Evolutionary conservation across 2,797 vertebrate species (phyloP).

Genomic region (Cynopterus sphinx): DNA sequence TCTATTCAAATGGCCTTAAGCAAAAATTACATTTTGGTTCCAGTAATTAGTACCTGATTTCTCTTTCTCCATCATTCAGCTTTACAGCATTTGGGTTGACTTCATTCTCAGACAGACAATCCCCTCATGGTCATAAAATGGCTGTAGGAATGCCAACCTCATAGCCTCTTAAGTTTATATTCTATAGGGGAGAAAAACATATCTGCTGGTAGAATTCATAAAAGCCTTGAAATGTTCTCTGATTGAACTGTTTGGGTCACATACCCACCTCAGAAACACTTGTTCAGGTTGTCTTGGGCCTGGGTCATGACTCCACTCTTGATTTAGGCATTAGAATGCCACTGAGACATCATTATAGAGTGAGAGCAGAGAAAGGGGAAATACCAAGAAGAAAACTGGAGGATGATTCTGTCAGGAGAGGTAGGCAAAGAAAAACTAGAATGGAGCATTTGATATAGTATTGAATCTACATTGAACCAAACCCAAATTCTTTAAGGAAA

Average conservation of each 20-base stretch:
- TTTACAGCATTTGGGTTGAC: background rate
- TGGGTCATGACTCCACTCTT: background rate
- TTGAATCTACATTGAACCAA: background rate
- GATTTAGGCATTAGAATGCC: background rate
- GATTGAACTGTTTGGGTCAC: background rate
- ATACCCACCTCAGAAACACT: background rate
- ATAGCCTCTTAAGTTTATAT: background rate
- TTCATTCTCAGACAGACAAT: background rate
- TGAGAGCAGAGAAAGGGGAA: background rate
- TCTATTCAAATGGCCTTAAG: background rate
- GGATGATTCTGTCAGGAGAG: background rate
- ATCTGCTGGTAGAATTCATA: background rate
- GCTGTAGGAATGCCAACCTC: background rate
- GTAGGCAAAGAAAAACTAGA: background rate
- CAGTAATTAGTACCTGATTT: constrained; percentile 12
- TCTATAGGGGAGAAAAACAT: background rate
- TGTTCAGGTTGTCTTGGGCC: background rate
- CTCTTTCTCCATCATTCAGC: background rate
- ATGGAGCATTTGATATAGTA: background rate
- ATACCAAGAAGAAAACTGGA: background rate
- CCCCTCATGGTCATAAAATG: background rate
- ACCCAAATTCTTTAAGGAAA: background rate
- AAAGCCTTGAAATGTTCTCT: background rate
- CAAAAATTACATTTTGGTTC: background rate
- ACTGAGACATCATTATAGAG: background rate